phyloP scores from a whole-genome alignment of 2,113 vertebrate species.

The Sarotherodon lohbergeri region DNA sequence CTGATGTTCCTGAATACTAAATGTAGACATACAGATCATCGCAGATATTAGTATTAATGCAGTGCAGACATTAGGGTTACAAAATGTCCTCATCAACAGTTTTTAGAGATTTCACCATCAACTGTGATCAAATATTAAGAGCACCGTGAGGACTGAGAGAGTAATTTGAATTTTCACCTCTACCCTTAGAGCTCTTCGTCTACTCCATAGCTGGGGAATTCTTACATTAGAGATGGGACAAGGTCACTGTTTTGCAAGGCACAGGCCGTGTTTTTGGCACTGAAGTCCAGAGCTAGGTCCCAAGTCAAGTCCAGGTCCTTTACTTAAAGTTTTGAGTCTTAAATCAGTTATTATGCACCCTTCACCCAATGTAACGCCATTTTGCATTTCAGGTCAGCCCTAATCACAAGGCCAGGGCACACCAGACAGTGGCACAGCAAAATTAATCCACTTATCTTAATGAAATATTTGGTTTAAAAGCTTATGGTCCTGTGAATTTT shows the following conservation, averaged over 20 bases:
- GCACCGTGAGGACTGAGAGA: background rate
- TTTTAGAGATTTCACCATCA: conserved; percentile 46
- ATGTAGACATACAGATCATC: background rate
- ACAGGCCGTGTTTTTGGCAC: background rate
- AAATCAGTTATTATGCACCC: background rate
- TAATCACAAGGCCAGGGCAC: background rate
- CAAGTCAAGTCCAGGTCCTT: background rate
- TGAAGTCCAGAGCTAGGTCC: background rate
- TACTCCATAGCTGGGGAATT: background rate
- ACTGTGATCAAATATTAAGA: conserved; percentile 50
- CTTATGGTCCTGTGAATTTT: background rate
- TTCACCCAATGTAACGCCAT: background rate
- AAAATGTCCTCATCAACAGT: conserved; percentile 15
- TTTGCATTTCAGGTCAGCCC: background rate
- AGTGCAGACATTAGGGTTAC: background rate
- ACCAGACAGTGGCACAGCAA: background rate
- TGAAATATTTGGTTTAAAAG: background rate
- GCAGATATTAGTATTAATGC: conserved; percentile 20
- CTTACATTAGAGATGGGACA: background rate
- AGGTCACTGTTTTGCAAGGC: background rate
- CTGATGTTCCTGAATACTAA: background rate
- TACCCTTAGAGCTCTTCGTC: background rate
- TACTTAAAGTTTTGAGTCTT: background rate
- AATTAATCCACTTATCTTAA: background rate
- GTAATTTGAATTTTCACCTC: background rate